A percentile compares a stretch with the other conserved stretches of the same genome.
These are phyloP conservation scores for Halcyon smyrnensis DNA, from an alignment of 2,797 vertebrate species.

Conservation along the genomic window DNA sequence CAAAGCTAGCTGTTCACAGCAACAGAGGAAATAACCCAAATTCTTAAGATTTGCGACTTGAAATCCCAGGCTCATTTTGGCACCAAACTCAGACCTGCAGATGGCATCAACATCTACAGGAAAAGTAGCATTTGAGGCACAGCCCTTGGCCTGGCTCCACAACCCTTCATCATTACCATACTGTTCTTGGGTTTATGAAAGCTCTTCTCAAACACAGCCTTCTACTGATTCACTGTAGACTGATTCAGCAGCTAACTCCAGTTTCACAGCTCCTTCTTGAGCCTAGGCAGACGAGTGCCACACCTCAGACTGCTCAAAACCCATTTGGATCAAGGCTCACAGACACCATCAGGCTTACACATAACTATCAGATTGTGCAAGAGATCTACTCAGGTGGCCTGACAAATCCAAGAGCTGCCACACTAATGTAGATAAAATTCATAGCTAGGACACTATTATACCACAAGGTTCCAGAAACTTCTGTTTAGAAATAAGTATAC, in stretches of 20 bases:
- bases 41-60: not conserved
- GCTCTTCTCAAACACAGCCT: not conserved
- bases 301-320: not conserved
- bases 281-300: not conserved
- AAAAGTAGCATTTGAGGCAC: not conserved
- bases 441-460: not conserved
- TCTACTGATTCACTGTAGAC: not conserved
- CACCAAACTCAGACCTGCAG: conserved; percentile 35
- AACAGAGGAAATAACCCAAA: not conserved
- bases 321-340: not conserved
- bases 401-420: not conserved
- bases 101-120: conserved; percentile 45
- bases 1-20: not conserved
- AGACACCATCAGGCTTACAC: not conserved
- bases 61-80: not conserved
- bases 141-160: not conserved
- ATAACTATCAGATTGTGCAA: not conserved
- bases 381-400: not conserved
- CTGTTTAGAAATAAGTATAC: not conserved
- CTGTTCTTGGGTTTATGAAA: not conserved
- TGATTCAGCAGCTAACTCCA: not conserved
- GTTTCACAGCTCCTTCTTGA: not conserved
- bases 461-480: not conserved
- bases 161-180: not conserved
- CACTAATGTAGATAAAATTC: not conserved